Conservation (phyloP, 1,140 invertebrate genomes). For the Littorina saxatilis region DNA sequence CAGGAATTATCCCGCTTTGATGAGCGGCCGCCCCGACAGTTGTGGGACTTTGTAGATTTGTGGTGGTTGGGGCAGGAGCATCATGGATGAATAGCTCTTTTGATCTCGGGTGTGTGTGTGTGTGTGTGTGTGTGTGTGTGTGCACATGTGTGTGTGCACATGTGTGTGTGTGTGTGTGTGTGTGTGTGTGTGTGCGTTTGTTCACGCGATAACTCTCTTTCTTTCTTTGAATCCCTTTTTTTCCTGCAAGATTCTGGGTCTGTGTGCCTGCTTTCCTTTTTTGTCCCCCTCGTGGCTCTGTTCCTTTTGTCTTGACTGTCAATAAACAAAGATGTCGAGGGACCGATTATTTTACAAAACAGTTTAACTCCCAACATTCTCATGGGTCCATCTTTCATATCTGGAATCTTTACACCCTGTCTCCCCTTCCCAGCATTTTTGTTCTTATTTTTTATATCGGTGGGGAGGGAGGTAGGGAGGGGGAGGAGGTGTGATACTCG, state of each 20-base stretch:
- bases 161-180: slow-evolving; percentile 1
- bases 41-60: not conserved
- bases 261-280: not conserved
- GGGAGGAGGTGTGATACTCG: too few relatives aligned
- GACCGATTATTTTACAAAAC: slow-evolving; percentile 8
- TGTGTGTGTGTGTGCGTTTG: not conserved
- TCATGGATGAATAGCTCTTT: not conserved
- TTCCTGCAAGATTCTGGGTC: not conserved
- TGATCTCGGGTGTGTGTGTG: not conserved
- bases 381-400: too few relatives aligned
- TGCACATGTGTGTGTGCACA: not conserved
- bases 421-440: too few relatives aligned
- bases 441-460: too few relatives aligned
- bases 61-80: not conserved
- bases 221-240: not conserved
- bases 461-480: too few relatives aligned
- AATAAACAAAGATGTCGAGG: not conserved
- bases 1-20: not conserved
- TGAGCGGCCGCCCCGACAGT: not conserved
- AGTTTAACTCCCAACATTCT: not conserved
- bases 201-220: not conserved
- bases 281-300: not conserved
- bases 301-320: not conserved
- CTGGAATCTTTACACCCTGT: too few relatives aligned
- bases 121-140: slow-evolving; percentile 1